phyloP scores from a whole-genome alignment of 2,113 vertebrate species.

The Python bivittatus region DNA sequence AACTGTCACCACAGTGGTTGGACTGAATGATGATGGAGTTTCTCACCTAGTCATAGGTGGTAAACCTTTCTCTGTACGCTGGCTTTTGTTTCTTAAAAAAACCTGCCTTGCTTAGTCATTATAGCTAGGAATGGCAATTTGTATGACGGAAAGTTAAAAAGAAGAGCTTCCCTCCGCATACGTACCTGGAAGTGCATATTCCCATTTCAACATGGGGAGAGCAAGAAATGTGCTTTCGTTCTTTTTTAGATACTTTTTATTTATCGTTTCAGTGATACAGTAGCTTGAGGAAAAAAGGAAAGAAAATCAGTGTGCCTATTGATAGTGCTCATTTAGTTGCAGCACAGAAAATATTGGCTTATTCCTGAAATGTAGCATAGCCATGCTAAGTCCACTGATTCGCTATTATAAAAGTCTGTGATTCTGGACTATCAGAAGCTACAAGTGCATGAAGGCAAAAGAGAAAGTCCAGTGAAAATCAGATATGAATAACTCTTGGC shows the following conservation, averaged over 20 bases:
- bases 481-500: neutral
- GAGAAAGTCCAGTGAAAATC: neutral
- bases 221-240: neutral
- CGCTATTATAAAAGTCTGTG: neutral
- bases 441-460: neutral
- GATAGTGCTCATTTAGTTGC: neutral
- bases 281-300: neutral
- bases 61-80: conserved; percentile 52
- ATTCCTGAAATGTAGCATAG: neutral
- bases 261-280: neutral
- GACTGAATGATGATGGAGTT: conserved; percentile 18
- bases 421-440: neutral
- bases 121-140: conserved; percentile 35
- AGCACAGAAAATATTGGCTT: neutral
- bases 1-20: conserved; percentile 43
- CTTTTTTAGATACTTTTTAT: neutral
- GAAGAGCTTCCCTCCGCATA: neutral
- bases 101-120: conserved; percentile 57
- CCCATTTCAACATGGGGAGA: neutral
- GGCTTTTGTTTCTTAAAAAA: conserved; percentile 57
- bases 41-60: conserved; percentile 57
- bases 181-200: neutral
- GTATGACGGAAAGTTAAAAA: conserved; percentile 19
- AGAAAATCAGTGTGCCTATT: neutral
- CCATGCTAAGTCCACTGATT: neutral